Base-by-base conservation (phyloP, 2,113 vertebrate species). In the Indri indri region DNA sequence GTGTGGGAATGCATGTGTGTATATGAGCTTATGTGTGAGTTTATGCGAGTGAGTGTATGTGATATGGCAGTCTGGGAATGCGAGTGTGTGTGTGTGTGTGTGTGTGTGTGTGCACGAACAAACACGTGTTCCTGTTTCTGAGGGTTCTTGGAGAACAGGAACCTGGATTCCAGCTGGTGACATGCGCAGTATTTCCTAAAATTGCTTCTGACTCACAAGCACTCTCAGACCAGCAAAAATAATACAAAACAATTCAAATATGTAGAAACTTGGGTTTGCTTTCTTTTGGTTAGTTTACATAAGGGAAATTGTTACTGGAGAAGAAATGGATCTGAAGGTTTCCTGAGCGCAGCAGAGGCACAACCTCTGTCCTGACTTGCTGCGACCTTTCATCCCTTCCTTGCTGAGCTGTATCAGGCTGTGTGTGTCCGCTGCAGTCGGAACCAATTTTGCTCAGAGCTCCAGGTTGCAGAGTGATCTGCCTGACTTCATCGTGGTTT, bases 81-180 rank as follows among this genome's bases (percentile, higher is more conserved):
- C 30, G 6, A 54, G 9, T 30, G 8, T 37, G 14, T 68, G 57
- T 68, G 13, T 52, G 20, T 52, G 34, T 16, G 45, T 68, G 57
- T 68, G 13, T 52, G 20, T 52, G 34, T 16, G 45, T 32, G 12
- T 30, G 8, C 22, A 8, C 27, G 3, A 23, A 10, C n/a, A 73
- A 20, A 79, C 52, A n/a, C 47, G 54, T 54, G 54, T n/a, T 52
- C 34, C 76, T 59, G 40, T 3, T 2, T 89, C 30, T 66, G 18
- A 84, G 27, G 17, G 30, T 22, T 52, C 47, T 61, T 79, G 27
- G 59, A 93, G 42, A 85, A 74, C 18, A 81, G 40, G 85, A 92
- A 85, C 59, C 89, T 86, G 80, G 85, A 80, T 91, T 97, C 96
- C 84, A 96, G 86, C 95, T 97, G 70, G 91, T 22, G 1, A 92